Conservation (phyloP, 2,113 vertebrate species). For the Myiagra hebetior region DNA sequence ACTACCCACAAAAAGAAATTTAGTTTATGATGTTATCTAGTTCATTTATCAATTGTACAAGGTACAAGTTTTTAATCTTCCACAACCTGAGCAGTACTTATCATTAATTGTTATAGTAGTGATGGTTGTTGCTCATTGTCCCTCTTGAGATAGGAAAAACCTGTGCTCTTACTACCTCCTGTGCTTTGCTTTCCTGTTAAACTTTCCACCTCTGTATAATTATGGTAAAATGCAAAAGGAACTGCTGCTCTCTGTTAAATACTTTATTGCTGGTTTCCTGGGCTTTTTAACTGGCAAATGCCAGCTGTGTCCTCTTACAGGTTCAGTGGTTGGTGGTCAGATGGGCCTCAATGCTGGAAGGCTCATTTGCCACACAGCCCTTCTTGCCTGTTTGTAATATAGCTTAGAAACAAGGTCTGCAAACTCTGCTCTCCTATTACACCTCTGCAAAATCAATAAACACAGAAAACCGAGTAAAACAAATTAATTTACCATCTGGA, state of each 20-base stretch:
- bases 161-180: neutral
- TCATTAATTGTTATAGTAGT: neutral
- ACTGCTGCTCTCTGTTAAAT: neutral
- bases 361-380: neutral
- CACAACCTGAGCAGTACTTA: neutral
- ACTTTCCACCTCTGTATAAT: neutral
- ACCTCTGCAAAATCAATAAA: neutral
- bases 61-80: neutral
- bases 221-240: neutral
- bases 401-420: neutral
- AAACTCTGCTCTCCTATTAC: neutral
- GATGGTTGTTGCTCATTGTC: neutral
- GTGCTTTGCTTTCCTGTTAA: neutral
- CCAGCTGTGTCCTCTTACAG: neutral
- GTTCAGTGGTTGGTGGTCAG: neutral
- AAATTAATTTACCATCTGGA: neutral
- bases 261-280: neutral
- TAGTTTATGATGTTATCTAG: neutral
- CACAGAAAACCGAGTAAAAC: neutral
- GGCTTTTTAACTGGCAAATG: neutral
- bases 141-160: neutral
- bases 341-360: neutral
- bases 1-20: neutral
- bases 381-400: rapidly evolving
- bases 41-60: neutral